Evolutionary conservation across 2,797 vertebrate genomes (phyloP), one percentile per base, ranked within the genome.

Genomic region (Oceanodroma leucorhoa): DNA sequence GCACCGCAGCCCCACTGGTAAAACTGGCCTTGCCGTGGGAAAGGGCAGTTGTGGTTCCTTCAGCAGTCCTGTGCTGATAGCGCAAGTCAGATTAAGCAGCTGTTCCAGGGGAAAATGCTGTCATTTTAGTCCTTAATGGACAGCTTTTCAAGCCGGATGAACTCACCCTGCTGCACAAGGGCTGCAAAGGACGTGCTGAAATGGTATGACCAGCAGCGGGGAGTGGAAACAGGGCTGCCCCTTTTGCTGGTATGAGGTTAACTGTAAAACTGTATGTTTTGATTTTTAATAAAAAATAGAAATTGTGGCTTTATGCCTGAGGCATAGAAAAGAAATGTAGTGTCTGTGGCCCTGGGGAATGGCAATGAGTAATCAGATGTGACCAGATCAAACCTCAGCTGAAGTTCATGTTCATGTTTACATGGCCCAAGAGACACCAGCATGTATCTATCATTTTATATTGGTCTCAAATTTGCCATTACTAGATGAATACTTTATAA

Each of bases 1-100:
- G 3, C 48, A 8, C 4, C 60, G 0, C 1, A 2, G 17, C 50
- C 45, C 36, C 1, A 1, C 46, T 3, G 36, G n/a, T 14, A 30
- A 34, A 48, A 14, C 61, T 2, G 10, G 3, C 11, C 32, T 71
- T 43, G 45, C 30, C 2, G 1, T 24, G 53, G 64, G 36, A 48
- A 69, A 7, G 48, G 67, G 38, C 13, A 11, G 17, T 0, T 6
- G 30, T 32, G 41, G 36, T 17, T 83, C 53, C n/a, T 14, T 16
- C 61, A 14, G 40, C 61, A 78, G 55, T 50, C 50, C 65, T 10
- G 38, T 40, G 19, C 38, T 38, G 45, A 46, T 1, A 30, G 62
- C 9, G 3, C 50, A 16, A 23, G n/a, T 30, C n/a, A 34, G 64
- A n/a, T 34, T 17, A 32, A 77, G 50, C 70, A 40, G 60, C 45